Evolutionary conservation across 2,888 invertebrate genomes (phyloP), one percentile per base, ranked within the genome.

Genomic region (Cataglyphis altisquamis): DNA sequence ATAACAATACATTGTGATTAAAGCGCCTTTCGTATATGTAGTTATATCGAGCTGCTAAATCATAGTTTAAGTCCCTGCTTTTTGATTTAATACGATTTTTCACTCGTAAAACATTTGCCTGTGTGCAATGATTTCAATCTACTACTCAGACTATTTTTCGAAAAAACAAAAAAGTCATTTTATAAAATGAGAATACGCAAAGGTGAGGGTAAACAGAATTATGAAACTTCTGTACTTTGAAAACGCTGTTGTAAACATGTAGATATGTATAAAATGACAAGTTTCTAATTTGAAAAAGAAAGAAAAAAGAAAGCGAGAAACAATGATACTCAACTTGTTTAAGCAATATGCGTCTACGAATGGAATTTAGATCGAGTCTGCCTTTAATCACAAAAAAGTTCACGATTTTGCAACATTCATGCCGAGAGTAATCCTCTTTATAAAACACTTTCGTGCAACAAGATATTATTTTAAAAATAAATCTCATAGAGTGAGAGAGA

Each of bases 71-170:
- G 45, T 60, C 21, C 36, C 18, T 25, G 1, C 18, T 52, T 66
- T 10, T 15, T 39, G 6, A 4, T 57, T 10, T 45, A 3, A 39
- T 45, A 60, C 25, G 1, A 25, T 45, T 60, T 77, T 60, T 21
- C 18, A 25, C 21, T 77, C 36, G 60, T 29, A 9, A 2, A 60
- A 74, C 6, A 64, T 63, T 45, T 64, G 12, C 36, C 21, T 72
- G n/a, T 60, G n/a, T 60, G 15, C 84, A 73, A 87, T 75, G 70
- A 89, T 88, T 89, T 89, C 87, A 82, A 73, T 66, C 77, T 78
- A 41, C 3, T 41, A 41, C 10, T 12, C 12, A 12, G 85, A 89
- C 84, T 87, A 87, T 75, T 75, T 63, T 60, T 64, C 75, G 48
- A 60, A 41, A 41, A 36, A 48, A 77, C 48, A 73, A 55, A 21